phyloP scores from a whole-genome alignment of 2,888 invertebrate species.

The Dermolepida albohirtum region DNA sequence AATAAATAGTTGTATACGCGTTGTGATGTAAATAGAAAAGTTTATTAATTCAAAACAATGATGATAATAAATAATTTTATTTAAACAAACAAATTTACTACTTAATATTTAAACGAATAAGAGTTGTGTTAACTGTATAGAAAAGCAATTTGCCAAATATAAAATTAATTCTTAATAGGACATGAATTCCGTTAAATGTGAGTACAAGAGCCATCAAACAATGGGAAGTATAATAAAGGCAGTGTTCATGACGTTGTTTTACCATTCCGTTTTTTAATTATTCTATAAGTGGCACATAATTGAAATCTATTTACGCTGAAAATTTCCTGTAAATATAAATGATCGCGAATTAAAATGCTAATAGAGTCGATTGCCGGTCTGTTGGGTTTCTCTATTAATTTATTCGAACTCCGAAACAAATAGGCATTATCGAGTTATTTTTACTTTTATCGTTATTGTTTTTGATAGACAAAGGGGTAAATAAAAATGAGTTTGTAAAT shows the following conservation, averaged over 20 bases:
- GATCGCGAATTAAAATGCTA: constrained; percentile 26
- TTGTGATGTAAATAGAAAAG: too few relatives aligned
- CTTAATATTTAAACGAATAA: too few relatives aligned
- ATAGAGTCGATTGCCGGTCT: constrained; percentile 27
- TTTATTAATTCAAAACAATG: too few relatives aligned
- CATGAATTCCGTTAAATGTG: too few relatives aligned
- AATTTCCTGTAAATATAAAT: constrained; percentile 15
- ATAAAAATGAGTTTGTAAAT: background rate
- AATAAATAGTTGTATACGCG: too few relatives aligned
- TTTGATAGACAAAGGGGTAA: constrained; percentile 7
- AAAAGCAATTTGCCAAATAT: too few relatives aligned
- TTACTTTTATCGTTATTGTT: background rate
- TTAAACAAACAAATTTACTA: too few relatives aligned
- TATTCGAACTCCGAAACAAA: background rate
- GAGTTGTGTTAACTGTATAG: too few relatives aligned
- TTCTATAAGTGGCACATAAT: constrained; percentile 17
- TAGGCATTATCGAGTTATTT: constrained; percentile 17
- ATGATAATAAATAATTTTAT: too few relatives aligned
- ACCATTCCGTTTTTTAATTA: constrained; percentile 16
- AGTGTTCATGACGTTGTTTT: background rate
- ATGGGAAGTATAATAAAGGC: background rate
- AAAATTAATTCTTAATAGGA: too few relatives aligned
- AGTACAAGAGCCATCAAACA: too few relatives aligned
- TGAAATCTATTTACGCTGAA: constrained; percentile 18
- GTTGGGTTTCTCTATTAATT: constrained; percentile 12